Evolutionary conservation across 2,888 invertebrate genomes (phyloP), one percentile per base, ranked within the genome.

Genomic region (Caenorhabditis panamensis): DNA sequence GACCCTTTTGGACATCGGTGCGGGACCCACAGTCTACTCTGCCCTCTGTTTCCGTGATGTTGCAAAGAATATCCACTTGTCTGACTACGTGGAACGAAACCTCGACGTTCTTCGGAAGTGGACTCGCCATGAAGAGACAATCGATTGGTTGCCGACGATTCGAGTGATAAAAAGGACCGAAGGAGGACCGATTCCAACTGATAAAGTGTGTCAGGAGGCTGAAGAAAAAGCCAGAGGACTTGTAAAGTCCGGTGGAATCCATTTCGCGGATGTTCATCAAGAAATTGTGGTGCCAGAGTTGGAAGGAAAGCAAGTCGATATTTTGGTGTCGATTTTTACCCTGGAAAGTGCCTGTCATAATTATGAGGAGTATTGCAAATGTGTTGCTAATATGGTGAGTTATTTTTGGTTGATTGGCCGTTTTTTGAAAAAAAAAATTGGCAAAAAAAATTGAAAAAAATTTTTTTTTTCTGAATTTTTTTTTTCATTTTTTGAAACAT

Each of bases 21-120:
- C 83, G 31, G 89, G 89, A 1, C 89, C 89, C 6, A 89, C 89
- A 24, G 85, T 89, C 41, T 89, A 89, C 79, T 87, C 88, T 44
- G 88, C 88, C 13, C 79, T 89, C 26, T 87, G 88, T 77, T 89
- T 89, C 82, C 86, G 89, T 11, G 85, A 89, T 36, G 83, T 87
- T 18, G 86, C 86, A 13, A 72, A 86, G 22, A 59, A 75, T n/a
- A 81, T 86, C 69, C 88, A 87, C 72, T 58, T 89, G 58, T 71
- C 88, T 4, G 89, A 89, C 64, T 89, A 83, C 59, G 85, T 88
- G 18, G 82, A 87, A 16, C 72, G 82, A 56, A 88, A 86, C 69
- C 82, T 89, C 26, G 83, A 84, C 16, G 72, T 85, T 9, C 79
- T 89, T 18, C 82, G 79, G 26, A 82, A 80, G 41, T 82, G 86